Conservation (phyloP, 2,888 invertebrate genomes). For the Clusia tigrina region DNA sequence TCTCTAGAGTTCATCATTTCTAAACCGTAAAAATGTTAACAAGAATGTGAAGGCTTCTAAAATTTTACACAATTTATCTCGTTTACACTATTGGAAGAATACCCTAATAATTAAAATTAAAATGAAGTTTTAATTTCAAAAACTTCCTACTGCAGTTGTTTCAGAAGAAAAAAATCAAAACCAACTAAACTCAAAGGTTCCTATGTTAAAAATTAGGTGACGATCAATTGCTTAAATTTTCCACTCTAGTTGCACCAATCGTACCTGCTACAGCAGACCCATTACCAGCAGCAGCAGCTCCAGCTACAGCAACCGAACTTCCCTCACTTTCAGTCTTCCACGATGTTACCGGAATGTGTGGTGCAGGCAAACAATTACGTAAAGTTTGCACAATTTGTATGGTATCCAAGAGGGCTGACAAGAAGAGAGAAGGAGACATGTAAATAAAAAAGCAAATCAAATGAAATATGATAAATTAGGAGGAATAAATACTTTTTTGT, state of each 20-base stretch:
- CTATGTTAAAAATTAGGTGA: background rate
- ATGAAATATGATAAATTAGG: slow-evolving; percentile 52
- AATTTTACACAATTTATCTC: too few relatives aligned
- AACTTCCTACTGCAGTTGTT: too few relatives aligned
- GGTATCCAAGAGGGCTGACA: slow-evolving; percentile 80
- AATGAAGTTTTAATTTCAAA: too few relatives aligned
- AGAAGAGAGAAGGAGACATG: background rate
- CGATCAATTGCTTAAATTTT: slow-evolving; percentile 40
- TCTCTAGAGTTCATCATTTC: too few relatives aligned
- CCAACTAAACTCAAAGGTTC: background rate
- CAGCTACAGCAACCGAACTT: slow-evolving; percentile 7
- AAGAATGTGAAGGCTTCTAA: too few relatives aligned
- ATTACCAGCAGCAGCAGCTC: slow-evolving; percentile 23
- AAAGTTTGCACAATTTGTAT: slow-evolving; percentile 86
- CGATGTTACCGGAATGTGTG: slow-evolving; percentile 87
- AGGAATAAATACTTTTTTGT: slow-evolving; percentile 92
- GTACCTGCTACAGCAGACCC: slow-evolving; percentile 31
- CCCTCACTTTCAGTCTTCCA: slow-evolving; percentile 82
- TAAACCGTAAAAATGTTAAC: too few relatives aligned
- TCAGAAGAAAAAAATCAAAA: background rate
- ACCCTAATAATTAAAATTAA: too few relatives aligned
- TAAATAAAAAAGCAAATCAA: background rate
- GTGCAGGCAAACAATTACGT: slow-evolving; percentile 84
- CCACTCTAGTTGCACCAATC: slow-evolving; percentile 36
- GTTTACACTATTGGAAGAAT: too few relatives aligned